Base-by-base conservation (phyloP, 2,888 invertebrate genomes). In the Arrhopalites spinosus region DNA sequence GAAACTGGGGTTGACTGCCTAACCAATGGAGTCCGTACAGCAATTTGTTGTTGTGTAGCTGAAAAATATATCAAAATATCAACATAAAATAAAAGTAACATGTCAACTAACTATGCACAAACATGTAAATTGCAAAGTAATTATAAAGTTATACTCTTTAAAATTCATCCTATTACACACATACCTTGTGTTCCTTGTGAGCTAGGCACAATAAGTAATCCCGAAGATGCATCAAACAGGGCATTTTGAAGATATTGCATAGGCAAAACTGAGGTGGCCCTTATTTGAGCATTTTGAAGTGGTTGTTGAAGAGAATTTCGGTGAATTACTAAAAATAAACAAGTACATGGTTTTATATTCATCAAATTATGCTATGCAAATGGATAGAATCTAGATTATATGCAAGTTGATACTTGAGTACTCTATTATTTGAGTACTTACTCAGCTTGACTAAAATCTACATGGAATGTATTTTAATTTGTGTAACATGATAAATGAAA, bases 211-310 rank as follows among this genome's bases (percentile, higher is more conserved):
- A 75, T 63, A 13, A 75, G 71, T 20, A 75, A 36, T 8, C 75
- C 75, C 7, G 75, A 75, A n/a, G 63, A 30, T 17, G 75, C 45
- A 27, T 75, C 75, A 25, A 75, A 75, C 1, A 75, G 29, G 0
- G 71, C 43, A n/a, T 61, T 45, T 23, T 71, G 75, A 20, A 70
- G 20, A 30, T 36, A 50, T 25, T 45, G 59, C 25, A 59, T 61
- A 15, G 61, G 47, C 5, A 59, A 36, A 23, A 43, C 66, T 7
- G 50, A 50, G 5, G 45, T 64, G 20, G 25, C 27, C 13, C 67
- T 29, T 30, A 53, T n/a, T 20, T 11, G 56, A 17, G 56, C 29
- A 11, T 69, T 47, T 47, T 69, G 68, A 47, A 69, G 23, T n/a
- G 56, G 20, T 23, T 53, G 53, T 27, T 70, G 70, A 27, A 53